These are phyloP conservation scores for Drosophila bifasciata DNA, from an alignment of 1,140 invertebrate genomes.

Conservation along the genomic window DNA sequence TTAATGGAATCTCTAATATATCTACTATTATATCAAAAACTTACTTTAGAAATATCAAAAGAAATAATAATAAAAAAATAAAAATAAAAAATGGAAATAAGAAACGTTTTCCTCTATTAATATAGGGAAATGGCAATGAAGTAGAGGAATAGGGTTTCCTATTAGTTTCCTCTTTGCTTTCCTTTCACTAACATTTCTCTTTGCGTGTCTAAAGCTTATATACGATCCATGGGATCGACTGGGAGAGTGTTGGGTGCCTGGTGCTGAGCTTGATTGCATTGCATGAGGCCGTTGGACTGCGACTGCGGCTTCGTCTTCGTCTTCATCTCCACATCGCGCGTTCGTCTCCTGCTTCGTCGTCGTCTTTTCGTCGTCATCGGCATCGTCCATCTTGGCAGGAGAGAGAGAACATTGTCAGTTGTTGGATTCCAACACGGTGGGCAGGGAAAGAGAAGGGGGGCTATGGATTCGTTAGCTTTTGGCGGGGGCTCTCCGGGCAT, in stretches of 20 bases:
- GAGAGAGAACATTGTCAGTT: constrained; percentile 50
- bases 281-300: constrained; percentile 44
- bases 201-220: constrained; percentile 25
- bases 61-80: neutral
- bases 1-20: too few species aligned
- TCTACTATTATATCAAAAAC: too few species aligned
- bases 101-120: too few species aligned
- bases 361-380: constrained; percentile 34
- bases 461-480: constrained; percentile 73
- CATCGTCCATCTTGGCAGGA: constrained; percentile 76
- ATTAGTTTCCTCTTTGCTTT: too few species aligned
- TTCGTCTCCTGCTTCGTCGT: constrained; percentile 20
- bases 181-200: constrained; percentile 14
- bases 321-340: constrained; percentile 5
- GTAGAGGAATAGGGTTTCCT: too few species aligned
- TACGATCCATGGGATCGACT: constrained; percentile 15
- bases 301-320: constrained; percentile 38
- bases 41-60: neutral
- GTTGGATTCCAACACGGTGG: constrained; percentile 16
- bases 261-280: constrained; percentile 61
- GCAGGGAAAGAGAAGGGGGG: constrained; percentile 29
- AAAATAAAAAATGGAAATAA: neutral
- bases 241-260: constrained; percentile 42
- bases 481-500: constrained; percentile 61
- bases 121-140: too few species aligned